These are phyloP conservation scores for Microdon myrmicae DNA, from an alignment of 2,888 invertebrate genomes.

Conservation along the genomic window DNA sequence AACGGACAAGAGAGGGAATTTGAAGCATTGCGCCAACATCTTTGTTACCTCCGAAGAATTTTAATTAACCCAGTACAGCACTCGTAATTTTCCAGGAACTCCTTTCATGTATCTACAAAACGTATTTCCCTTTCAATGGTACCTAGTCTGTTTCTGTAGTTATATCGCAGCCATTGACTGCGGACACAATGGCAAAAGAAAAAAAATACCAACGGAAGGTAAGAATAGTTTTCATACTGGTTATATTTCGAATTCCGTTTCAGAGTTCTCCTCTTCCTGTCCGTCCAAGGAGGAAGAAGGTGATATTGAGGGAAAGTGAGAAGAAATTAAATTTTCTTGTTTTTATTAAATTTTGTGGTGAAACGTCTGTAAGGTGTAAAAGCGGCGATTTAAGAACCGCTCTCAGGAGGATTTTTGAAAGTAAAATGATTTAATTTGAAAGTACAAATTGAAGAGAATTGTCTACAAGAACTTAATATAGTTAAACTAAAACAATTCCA, in stretches of 20 bases:
- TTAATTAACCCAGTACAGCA: constrained; percentile 41
- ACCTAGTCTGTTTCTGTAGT: not conserved
- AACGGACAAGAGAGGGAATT: constrained; percentile 2
- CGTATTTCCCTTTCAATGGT: no score
- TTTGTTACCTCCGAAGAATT: constrained; percentile 26
- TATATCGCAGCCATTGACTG: constrained; percentile 6
- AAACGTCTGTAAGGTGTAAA: no score
- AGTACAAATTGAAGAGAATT: no score
- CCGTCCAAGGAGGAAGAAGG: not conserved
- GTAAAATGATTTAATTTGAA: no score
- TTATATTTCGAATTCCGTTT: constrained; percentile 25
- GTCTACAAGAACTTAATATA: no score
- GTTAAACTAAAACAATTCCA: no score
- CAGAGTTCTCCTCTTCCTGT: constrained; percentile 13
- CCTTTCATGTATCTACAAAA: no score
- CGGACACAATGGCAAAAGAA: constrained; percentile 25
- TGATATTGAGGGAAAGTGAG: constrained; percentile 9
- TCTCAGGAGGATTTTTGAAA: no score
- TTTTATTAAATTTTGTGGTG: constrained; percentile 8
- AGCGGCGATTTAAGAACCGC: no score
- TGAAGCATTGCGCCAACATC: constrained; percentile 21
- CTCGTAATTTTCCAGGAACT: constrained; percentile 29
- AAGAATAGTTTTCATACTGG: constrained; percentile 41
- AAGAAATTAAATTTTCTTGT: constrained; percentile 30
- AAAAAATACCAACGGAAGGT: constrained; percentile 20